Evolutionary conservation across 2,797 vertebrate genomes (phyloP), one percentile per base, ranked within the genome.

Genomic region (Anolis apletophallus): DNA sequence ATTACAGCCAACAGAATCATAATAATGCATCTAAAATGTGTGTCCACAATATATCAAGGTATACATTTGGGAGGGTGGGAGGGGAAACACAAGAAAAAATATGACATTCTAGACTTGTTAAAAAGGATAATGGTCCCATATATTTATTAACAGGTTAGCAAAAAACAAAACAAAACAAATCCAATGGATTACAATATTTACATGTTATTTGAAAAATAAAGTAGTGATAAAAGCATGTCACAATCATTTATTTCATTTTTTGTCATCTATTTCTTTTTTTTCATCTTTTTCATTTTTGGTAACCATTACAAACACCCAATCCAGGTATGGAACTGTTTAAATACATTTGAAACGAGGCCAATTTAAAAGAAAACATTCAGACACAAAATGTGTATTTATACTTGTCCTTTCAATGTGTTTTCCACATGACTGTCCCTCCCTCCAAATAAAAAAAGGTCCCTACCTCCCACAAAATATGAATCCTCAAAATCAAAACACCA

Each of bases 101-200:
- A 95, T 89, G 96, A 96, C 95, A 95, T 97, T 96, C 95, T 96
- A 96, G 93, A 94, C 90, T 96, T 95, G 95, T 96, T 96, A 97
- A 97, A 87, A 97, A 97, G 95, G 95, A 97, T 97, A 97, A 97
- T 97, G 96, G 96, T 97, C 97, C 96, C 96, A 97, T 99, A 98
- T 97, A 98, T 99, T 99, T 99, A 99, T 99, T 99, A 99, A 98
- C 98, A 99, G 98, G 98, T 99, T 99, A 97, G 96, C 96, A 97
- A 97, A 97, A 96, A 99, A 99, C 52, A 87, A 87, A 87, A 83
- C 11, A 80, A 87, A 83, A 73, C 75, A 87, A 99, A 97, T 98
- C 97, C 98, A 96, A 98, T 98, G 98, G 98, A 99, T 99, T 99
- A 99, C 98, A 99, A 98, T 99, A 99, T 99, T 98, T 99, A 99